Evolutionary conservation across 2,113 vertebrate genomes (phyloP), one percentile per base, ranked within the genome.

Genomic region (Elachura formosa): DNA sequence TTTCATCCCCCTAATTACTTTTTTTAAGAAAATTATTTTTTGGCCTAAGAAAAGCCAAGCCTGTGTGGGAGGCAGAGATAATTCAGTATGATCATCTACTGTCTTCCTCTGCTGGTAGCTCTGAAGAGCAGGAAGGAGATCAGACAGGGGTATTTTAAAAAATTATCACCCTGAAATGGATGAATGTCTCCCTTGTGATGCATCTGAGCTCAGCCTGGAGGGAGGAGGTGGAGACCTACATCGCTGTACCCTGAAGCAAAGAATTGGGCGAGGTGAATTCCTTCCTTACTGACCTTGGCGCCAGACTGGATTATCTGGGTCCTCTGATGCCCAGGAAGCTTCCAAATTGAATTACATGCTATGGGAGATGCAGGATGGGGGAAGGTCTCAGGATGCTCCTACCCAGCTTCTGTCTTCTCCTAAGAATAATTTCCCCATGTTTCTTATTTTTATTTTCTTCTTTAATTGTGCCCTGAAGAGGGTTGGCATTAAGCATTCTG

Each of bases 241-340:
- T 87, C 31, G 69, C 56, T 61, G 66, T 87, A 54, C 66, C 87
- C 62, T 34, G 58, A 66, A 87, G 92, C 49, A 89, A 36, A 89
- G 80, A 40, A 48, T 4, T 61, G 58, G 82, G 58, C 0, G 52
- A 96, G 84, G 66, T 78, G 58, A 78, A 81, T 89, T 58, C 48
- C 51, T 66, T 54, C 28, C 33, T 21, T 45, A 6, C 55, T 33
- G 91, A 67, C 84, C 58, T 68, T 76, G 94, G 76, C n/a, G 64
- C 93, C 84, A 91, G 91, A 69, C 91, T 89, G 89, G 68, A 19
- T 95, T 71, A 58, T 81, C 41, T 63, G 41, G 43, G 68, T 77
- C 68, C 5, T 2, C 41, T 54, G 78, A 63, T 85, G 90, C 78
- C 56, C 62, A 23, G 26, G 26, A 81, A 83, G 46, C 36, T 80